Base-by-base conservation (phyloP, 2,113 vertebrate genomes). In the Thamnophis sirtalis region DNA sequence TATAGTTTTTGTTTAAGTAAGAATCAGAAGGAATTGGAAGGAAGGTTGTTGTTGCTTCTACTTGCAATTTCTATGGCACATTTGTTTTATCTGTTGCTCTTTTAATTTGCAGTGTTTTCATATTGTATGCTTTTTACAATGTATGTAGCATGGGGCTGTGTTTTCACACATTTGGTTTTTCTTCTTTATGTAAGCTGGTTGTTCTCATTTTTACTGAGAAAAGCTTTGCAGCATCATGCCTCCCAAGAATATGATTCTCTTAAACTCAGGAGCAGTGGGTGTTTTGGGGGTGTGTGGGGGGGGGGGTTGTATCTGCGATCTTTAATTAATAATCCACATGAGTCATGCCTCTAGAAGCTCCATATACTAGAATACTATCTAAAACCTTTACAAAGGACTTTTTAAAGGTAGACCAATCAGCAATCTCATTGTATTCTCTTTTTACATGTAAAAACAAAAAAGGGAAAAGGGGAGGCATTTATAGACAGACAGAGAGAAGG, bases 161-260 rank as follows among this genome's bases (percentile, higher is more conserved):
- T 28, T 60, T 88, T 55, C 85, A 80, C n/a, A 15, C 56, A 49
- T 48, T 88, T 19, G 60, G 22, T 38, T 54, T 90, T 24, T 87
- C 38, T 94, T 58, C 60, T 93, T 94, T 94, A 86, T 63, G 63
- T 86, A 94, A 38, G 38, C 88, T 94, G 90, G 90, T 94, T 95
- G 91, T 91, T 60, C 7, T 0, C 33, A 17, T 26, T 87, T 80
- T 92, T 87, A 89, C 89, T 87, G 0, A 89, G 38, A 54, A 90
- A 95, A 88, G 88, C 50, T 94, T 94, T 91, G 84, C 93, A 95
- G 87, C 90, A 89, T 92, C 95, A 93, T 85, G 50, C 89, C 94
- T 96, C 91, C 91, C 93, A 95, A 91, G 91, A 50, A 94, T 21
- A 94, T 88, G 91, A 90, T 95, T 96, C 94, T 94, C 94, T 95